Conservation (phyloP, 1,140 invertebrate genomes). For the Drosophila ohnishii region DNA sequence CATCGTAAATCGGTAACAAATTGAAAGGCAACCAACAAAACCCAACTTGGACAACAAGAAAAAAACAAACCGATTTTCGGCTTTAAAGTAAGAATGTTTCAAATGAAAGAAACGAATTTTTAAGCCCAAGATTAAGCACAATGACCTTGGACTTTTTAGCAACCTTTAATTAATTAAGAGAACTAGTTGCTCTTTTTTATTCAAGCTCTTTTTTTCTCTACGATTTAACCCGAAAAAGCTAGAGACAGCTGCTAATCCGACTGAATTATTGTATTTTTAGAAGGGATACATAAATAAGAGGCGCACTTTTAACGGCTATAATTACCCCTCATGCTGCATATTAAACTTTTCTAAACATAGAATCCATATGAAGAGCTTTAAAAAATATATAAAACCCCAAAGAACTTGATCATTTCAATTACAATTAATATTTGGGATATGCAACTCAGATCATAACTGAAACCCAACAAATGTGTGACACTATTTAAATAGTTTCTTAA, state of each 20-base stretch:
- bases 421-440: constrained; percentile 1
- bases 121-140: neutral
- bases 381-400: neutral
- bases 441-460: neutral
- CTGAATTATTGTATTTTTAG: constrained; percentile 6
- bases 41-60: constrained; percentile 11
- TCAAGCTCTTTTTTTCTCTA: neutral
- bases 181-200: neutral
- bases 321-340: neutral
- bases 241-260: constrained; percentile 1
- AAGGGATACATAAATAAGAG: constrained; percentile 1
- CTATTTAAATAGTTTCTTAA: constrained; percentile 2
- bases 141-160: neutral
- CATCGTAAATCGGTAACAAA: constrained; percentile 62
- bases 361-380: neutral
- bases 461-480: constrained; percentile 3
- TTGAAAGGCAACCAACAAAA: constrained; percentile 45
- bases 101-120: neutral
- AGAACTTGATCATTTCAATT: too few species aligned
- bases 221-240: neutral
- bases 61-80: neutral
- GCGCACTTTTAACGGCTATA: constrained; percentile 4
- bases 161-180: neutral
- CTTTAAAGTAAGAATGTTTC: neutral
- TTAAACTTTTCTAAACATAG: constrained; percentile 4